Percentiles rank a stretch among this genome's conserved stretches.
Conservation (phyloP, 2,888 invertebrate species). For the Pandemis heparana region DNA sequence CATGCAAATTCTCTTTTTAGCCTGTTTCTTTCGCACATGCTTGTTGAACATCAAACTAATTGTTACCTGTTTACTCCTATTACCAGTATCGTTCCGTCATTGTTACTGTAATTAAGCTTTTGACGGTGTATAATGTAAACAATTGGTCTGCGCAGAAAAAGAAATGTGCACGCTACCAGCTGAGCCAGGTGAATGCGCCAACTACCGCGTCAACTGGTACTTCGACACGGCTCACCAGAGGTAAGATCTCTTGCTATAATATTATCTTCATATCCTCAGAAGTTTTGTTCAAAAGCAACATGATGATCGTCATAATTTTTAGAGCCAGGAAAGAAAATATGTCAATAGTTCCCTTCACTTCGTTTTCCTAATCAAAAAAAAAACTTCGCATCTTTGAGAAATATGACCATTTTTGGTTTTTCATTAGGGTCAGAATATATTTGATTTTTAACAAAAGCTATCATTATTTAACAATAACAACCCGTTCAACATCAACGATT, state of each 20-base stretch:
- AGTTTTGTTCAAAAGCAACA: not conserved
- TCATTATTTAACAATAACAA: too few species aligned
- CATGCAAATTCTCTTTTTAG: not conserved
- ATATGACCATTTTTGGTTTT: too few species aligned
- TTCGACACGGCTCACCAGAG: constrained; percentile 90
- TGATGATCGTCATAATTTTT: not conserved
- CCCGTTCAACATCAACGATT: too few species aligned
- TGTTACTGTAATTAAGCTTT: not conserved
- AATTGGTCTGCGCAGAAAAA: constrained; percentile 57
- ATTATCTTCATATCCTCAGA: not conserved
- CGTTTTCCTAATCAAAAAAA: too few species aligned
- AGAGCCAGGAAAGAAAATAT: not conserved
- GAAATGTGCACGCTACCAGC: constrained; percentile 91
- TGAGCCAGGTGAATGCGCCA: constrained; percentile 90
- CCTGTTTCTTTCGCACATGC: not conserved
- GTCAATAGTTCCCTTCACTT: not conserved
- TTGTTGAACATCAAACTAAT: not conserved
- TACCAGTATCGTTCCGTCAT: not conserved
- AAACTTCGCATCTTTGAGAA: too few species aligned
- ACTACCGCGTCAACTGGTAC: constrained; percentile 92
- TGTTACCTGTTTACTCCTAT: too few species aligned
- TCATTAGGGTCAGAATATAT: too few species aligned
- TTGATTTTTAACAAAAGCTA: too few species aligned
- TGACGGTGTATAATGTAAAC: not conserved
- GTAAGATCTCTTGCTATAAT: constrained; percentile 52